Base-by-base conservation (phyloP, 1,140 invertebrate species). In the Bacillus rossius region DNA sequence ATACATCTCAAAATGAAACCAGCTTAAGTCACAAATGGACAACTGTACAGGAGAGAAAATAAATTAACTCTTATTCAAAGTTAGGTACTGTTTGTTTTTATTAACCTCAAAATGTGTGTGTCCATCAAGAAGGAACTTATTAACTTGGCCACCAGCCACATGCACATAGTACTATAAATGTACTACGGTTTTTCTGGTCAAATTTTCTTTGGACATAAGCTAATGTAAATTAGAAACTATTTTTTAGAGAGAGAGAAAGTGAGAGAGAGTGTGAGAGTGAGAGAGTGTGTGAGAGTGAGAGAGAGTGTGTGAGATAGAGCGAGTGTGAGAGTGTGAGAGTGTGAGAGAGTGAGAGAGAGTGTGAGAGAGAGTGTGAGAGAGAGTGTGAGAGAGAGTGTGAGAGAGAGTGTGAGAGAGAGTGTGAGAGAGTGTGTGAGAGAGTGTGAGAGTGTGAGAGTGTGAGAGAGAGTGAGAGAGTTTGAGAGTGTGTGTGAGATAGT, bases 281-380 rank as follows among this genome's bases (percentile, higher is more conserved):
- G 49, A 8, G 8, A 8, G 49, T 51, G 49, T 8, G 49, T 29
- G 26, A 41, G 49, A 51, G 49, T 41, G 8, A 41, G 49, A 8
- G 49, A 41, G 49, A 51, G 49, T 41, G 49, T 29, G 49, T 51
- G 49, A 51, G 49, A 41, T 7, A 37, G 49, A 51, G 49, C 38
- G 49, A 51, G 49, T 41, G 49, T 8, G 49, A 8, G 8, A 51
- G 49, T 51, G 8, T 8, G 49, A 8, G 49, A 41, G 49, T 14
- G 49, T 37, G 49, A 37, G 49, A 41, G 8, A 29, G 49, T 29
- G 8, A 8, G 49, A 41, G 49, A 8, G 49, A 41, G 49, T 41
- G 8, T 8, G 49, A 8, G 49, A 41, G 49, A 8, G 49, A 41
- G 49, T 41, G 49, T 8, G 8, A 37, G 49, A 51, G 49, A 29